Conservation (phyloP, 2,113 vertebrate species). For the Microcebus griseorufus region DNA sequence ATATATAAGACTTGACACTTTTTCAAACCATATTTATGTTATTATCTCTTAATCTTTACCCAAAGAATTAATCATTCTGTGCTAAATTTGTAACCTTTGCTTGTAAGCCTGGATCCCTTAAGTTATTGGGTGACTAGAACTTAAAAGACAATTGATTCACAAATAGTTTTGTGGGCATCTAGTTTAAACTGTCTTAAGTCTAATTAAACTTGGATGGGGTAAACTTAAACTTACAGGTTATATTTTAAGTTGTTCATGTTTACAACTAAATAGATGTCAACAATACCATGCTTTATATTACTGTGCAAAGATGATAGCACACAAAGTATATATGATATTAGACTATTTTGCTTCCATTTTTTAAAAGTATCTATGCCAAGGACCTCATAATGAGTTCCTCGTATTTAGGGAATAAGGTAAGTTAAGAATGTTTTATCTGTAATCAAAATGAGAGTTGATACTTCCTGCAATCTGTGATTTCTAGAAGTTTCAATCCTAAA, state of each 20-base stretch:
- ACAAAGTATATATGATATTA: neutral
- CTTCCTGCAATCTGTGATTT: conserved; percentile 23
- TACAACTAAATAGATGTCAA: neutral
- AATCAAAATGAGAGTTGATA: conserved; percentile 28
- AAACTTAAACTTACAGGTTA: neutral
- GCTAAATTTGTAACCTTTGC: neutral
- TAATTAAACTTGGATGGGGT: neutral
- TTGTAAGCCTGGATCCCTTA: neutral
- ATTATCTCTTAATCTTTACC: neutral
- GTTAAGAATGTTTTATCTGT: conserved; percentile 1
- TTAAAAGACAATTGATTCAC: neutral
- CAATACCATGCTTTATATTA: neutral
- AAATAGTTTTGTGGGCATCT: neutral
- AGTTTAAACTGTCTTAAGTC: neutral
- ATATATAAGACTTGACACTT: neutral
- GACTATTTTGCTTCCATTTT: neutral
- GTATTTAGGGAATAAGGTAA: neutral
- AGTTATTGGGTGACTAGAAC: neutral
- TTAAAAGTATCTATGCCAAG: neutral
- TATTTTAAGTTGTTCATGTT: conserved; percentile 32
- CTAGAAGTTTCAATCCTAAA: conserved; percentile 14
- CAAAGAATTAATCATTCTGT: neutral
- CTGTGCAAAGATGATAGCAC: neutral
- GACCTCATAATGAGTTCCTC: neutral
- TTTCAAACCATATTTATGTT: neutral